Percentiles rank a stretch among this genome's conserved stretches.
These are phyloP conservation scores for Seira musarum DNA, from an alignment of 2,888 invertebrate species.

Conservation along the genomic window DNA sequence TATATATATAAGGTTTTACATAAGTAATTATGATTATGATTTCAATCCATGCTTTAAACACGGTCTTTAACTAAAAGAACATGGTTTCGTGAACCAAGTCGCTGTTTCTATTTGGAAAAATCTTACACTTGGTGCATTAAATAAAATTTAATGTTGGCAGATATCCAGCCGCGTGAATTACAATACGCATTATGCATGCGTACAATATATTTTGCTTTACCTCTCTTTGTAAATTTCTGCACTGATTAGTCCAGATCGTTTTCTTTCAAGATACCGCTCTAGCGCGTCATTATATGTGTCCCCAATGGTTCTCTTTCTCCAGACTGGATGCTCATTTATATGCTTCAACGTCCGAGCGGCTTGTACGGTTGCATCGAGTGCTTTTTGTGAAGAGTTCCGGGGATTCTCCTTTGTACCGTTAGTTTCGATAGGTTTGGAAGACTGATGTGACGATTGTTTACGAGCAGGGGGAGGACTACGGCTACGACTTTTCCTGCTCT, in stretches of 20 bases:
- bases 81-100: no score
- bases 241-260: constrained; percentile 41
- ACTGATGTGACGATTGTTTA: constrained; percentile 42
- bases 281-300: constrained; percentile 83
- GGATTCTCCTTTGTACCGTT: constrained; percentile 37
- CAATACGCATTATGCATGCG: no score
- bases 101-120: no score
- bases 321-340: constrained; percentile 24
- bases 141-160: no score
- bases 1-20: no score
- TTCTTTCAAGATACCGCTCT: constrained; percentile 71
- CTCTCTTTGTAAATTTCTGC: constrained; percentile 23
- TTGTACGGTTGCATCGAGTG: constrained; percentile 2
- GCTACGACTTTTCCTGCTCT: constrained; percentile 18
- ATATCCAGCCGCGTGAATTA: no score
- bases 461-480: constrained; percentile 47
- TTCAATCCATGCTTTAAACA: no score
- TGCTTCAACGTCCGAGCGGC: background rate
- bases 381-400: background rate
- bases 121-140: no score
- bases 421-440: constrained; percentile 19
- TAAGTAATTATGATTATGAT: no score
- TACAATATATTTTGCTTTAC: background rate
- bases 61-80: no score
- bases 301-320: constrained; percentile 82